Percentiles rank a stretch among this genome's conserved stretches.
Conservation (phyloP, 1,140 invertebrate species). For the Chionoecetes opilio region DNA sequence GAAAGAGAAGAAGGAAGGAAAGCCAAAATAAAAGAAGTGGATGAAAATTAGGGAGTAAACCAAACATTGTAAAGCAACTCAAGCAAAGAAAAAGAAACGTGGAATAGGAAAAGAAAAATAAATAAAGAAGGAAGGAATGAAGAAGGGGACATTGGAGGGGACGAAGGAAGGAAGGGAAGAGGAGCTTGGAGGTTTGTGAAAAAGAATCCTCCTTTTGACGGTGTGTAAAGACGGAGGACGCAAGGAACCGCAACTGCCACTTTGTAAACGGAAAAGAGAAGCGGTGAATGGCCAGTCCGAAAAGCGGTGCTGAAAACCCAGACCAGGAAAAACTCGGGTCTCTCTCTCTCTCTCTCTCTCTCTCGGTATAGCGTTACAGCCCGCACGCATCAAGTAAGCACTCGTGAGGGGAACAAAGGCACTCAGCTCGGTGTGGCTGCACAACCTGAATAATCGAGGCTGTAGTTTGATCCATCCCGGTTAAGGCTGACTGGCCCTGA, state of each 20-base stretch:
- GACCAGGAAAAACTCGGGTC: background rate
- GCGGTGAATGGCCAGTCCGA: background rate
- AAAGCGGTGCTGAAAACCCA: background rate
- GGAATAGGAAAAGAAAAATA: too few species aligned
- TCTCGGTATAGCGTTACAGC: background rate
- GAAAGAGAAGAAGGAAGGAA: too few species aligned
- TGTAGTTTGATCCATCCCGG: background rate
- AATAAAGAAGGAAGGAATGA: background rate
- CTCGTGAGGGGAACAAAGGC: background rate
- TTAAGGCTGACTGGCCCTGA: background rate
- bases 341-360: slow-evolving; percentile 22
- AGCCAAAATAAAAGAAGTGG: too few species aligned
- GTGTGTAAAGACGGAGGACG: background rate
- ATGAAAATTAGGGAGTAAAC: too few species aligned
- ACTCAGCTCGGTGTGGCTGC: background rate
- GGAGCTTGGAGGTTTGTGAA: background rate
- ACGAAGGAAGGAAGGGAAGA: background rate
- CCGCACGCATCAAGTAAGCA: background rate
- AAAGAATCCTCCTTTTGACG: background rate
- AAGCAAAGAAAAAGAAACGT: too few species aligned
- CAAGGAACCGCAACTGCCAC: background rate
- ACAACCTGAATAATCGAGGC: slow-evolving; percentile 1
- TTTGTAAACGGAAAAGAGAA: slow-evolving; percentile 7
- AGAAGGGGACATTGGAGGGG: background rate
- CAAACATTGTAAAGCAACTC: too few species aligned